Evolutionary conservation across 2,888 invertebrate genomes (phyloP).

Genomic region (Epiperipatus broadwayi): DNA sequence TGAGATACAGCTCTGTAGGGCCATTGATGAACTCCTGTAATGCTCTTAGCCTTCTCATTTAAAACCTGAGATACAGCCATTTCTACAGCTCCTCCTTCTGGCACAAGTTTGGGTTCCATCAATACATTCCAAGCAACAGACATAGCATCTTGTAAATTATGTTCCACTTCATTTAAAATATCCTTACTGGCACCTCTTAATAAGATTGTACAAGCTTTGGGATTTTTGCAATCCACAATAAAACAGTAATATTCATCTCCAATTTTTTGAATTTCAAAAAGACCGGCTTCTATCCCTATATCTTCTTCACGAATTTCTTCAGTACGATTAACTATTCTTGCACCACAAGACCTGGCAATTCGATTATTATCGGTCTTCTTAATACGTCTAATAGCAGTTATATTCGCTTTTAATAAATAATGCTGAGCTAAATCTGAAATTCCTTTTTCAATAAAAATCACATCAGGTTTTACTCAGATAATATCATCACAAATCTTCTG

Average conservation of each 20-base stretch:
- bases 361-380: constrained; percentile 94
- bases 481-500: constrained; percentile 73
- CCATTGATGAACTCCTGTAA: constrained; percentile 57
- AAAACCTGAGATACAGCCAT: constrained; percentile 73
- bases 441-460: constrained; percentile 96
- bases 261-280: constrained; percentile 88
- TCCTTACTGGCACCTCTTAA: constrained; percentile 94
- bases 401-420: constrained; percentile 39
- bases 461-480: constrained; percentile 78
- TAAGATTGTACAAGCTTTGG: constrained; percentile 94
- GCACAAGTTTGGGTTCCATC: constrained; percentile 56
- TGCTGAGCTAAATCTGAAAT: too few species aligned
- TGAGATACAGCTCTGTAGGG: constrained; percentile 85
- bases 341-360: constrained; percentile 72
- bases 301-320: constrained; percentile 86
- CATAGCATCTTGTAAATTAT: constrained; percentile 87
- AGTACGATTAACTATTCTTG: constrained; percentile 84
- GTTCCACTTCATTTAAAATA: constrained; percentile 82
- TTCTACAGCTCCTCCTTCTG: constrained; percentile 93
- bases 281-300: constrained; percentile 75
- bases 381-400: constrained; percentile 45
- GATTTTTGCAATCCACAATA: constrained; percentile 80
- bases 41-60: constrained; percentile 52
- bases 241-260: constrained; percentile 70
- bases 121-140: constrained; percentile 87